Conservation (phyloP, 2,888 invertebrate genomes). For the Rotaria magnacalcarata region DNA sequence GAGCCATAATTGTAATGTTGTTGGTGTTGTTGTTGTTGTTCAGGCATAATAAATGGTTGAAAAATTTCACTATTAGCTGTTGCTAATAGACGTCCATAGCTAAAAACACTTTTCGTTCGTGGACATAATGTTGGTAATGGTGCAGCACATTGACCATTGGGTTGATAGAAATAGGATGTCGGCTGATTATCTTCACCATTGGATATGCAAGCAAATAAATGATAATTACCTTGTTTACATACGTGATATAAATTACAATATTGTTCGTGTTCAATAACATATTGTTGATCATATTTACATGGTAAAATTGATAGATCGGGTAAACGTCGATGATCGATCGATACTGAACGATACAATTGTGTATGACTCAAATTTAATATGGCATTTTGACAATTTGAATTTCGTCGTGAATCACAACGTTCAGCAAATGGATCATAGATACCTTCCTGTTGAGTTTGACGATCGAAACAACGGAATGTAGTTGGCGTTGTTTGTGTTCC, state of each 20-base stretch:
- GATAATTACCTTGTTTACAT: conserved; percentile 45
- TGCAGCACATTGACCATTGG: conserved; percentile 46
- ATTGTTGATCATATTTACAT: conserved; percentile 42
- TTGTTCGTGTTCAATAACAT: conserved; percentile 44
- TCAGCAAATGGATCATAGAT: conserved; percentile 40
- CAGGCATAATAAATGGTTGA: conserved; percentile 19
- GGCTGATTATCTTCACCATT: conserved; percentile 24
- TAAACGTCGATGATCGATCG: conserved; percentile 41
- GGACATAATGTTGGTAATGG: conserved; percentile 38
- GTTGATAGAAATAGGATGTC: conserved; percentile 44
- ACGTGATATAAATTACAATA: conserved; percentile 46
- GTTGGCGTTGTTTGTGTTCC: conserved; percentile 38
- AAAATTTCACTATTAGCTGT: not conserved
- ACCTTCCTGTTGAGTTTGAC: conserved; percentile 34
- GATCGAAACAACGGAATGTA: conserved; percentile 43
- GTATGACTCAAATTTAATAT: conserved; percentile 38
- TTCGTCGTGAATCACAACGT: conserved; percentile 38
- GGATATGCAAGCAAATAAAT: conserved; percentile 43
- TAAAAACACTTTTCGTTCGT: conserved; percentile 38
- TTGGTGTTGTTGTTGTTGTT: conserved; percentile 4
- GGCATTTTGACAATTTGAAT: conserved; percentile 20
- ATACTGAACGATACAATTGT: conserved; percentile 37
- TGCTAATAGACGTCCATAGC: conserved; percentile 41
- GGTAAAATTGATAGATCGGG: conserved; percentile 30
- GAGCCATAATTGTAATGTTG: conserved; percentile 36